Evolutionary conservation across 1,140 invertebrate species (phyloP).

Genomic region (Helicoverpa armigera): DNA sequence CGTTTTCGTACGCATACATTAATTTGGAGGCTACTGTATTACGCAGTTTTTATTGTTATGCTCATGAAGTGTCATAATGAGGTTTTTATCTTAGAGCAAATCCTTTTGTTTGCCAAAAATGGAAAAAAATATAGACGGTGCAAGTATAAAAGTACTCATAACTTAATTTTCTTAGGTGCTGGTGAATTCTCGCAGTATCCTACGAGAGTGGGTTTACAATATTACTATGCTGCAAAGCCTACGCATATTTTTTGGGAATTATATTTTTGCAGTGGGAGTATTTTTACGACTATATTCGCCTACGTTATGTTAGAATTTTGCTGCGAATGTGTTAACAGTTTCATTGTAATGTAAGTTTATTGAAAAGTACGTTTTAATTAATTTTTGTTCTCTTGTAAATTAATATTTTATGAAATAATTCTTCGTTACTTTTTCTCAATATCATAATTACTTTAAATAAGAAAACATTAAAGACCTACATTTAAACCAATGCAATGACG

Average conservation of each 20-base stretch:
- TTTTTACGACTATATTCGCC: too few relatives aligned
- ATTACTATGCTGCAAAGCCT: background rate
- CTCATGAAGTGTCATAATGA: constrained; percentile 7
- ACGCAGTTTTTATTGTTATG: background rate
- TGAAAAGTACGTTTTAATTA: too few relatives aligned
- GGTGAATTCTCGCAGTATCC: background rate
- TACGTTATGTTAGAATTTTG: too few relatives aligned
- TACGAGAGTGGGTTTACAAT: background rate
- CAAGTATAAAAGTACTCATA: background rate
- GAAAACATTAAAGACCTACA: background rate
- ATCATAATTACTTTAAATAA: background rate
- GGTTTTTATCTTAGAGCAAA: background rate
- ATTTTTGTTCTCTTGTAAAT: too few relatives aligned
- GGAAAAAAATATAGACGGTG: background rate
- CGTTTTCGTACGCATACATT: constrained; percentile 35
- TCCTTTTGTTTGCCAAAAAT: background rate
- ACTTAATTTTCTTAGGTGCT: background rate
- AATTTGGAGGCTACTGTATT: background rate
- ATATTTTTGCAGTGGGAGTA: too few relatives aligned
- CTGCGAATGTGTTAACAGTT: too few relatives aligned
- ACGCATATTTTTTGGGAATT: background rate
- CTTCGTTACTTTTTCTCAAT: too few relatives aligned
- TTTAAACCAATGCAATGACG: background rate
- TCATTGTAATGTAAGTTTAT: too few relatives aligned
- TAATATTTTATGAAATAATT: too few relatives aligned